phyloP scores from a whole-genome alignment of 2,113 vertebrate species.

The Eclectus roratus region DNA sequence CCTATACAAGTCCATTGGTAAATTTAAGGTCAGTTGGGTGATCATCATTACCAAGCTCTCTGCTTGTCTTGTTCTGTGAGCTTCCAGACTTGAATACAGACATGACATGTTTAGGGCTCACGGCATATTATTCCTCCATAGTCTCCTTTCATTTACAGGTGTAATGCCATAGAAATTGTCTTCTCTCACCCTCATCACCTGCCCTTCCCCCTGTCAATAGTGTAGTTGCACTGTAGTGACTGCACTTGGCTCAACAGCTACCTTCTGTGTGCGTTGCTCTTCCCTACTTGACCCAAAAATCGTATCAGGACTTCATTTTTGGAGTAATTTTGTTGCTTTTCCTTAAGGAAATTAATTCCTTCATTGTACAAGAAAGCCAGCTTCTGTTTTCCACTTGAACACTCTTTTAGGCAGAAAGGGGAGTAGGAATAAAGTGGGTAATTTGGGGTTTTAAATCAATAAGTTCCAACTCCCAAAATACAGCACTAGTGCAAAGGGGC shows the following conservation, averaged over 20 bases:
- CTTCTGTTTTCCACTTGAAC: slow-evolving; percentile 3
- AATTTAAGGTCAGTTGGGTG: background rate
- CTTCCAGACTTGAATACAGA: background rate
- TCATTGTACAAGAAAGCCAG: background rate
- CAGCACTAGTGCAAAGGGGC: slow-evolving; percentile 11
- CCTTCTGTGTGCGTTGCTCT: background rate
- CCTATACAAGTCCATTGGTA: background rate
- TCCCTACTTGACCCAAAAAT: background rate
- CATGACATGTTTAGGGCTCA: background rate
- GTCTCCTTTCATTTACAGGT: background rate
- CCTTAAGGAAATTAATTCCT: slow-evolving; percentile 29
- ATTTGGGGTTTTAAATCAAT: slow-evolving; percentile 25
- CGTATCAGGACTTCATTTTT: background rate
- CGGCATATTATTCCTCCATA: background rate
- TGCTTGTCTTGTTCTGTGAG: background rate
- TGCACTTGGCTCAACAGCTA: background rate
- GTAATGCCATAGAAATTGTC: background rate
- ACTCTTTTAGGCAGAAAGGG: background rate
- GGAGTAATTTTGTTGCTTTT: background rate
- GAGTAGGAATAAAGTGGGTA: slow-evolving; percentile 4
- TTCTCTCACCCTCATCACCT: background rate
- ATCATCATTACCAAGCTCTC: background rate
- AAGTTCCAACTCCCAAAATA: background rate
- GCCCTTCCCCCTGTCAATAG: background rate
- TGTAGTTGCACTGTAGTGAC: background rate